Base-by-base conservation (phyloP, 2,113 vertebrate species). In the Chaetops frenatus region DNA sequence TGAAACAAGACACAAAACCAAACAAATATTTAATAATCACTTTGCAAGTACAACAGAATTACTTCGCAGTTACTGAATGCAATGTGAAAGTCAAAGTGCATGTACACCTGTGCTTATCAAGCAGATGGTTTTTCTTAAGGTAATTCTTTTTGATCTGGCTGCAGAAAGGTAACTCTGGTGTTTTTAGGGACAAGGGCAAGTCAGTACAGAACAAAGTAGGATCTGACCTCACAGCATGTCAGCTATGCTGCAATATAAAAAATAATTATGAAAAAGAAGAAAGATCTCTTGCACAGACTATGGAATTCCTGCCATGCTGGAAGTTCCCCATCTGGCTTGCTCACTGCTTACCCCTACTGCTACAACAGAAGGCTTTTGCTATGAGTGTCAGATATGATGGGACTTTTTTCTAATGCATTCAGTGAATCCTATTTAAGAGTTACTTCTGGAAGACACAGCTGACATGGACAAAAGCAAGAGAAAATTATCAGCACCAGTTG, bases 1-100 rank as follows among this genome's bases (percentile, higher is more conserved):
- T 99, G 94, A 54, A 58, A 92, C 42, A 70, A 92, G 60, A 93
- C 57, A 93, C 53, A 64, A 94, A 81, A 78, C 9, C 28, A 47
- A 71, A 81, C 42, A 62, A 74, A 25, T 27, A 86, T 45, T 60
- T n/a, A 73, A 50, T 29, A 24, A 45, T 20, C 19, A 7, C 33
- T 77, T 77, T 18, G 19, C 21, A 57, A 80, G 62, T 22, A 36
- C 24, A 78, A 20, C 29, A 36, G 65, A 74, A 11, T 45, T 67
- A 51, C 45, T 78, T 44, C 45, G 44, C 17, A 42, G 31, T 33
- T 81, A 31, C 28, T 61, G 53, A 40, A 66, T 7, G 31, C 19
- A 70, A 60, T 1, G 3, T 80, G 73, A 62, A 95, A 64, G 24
- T 51, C 87, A 48, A 94, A 67, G 70, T 16, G 7, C 24, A 9